Evolutionary conservation across 2,113 vertebrate genomes (phyloP).

Genomic region (Alouatta palliata): DNA sequence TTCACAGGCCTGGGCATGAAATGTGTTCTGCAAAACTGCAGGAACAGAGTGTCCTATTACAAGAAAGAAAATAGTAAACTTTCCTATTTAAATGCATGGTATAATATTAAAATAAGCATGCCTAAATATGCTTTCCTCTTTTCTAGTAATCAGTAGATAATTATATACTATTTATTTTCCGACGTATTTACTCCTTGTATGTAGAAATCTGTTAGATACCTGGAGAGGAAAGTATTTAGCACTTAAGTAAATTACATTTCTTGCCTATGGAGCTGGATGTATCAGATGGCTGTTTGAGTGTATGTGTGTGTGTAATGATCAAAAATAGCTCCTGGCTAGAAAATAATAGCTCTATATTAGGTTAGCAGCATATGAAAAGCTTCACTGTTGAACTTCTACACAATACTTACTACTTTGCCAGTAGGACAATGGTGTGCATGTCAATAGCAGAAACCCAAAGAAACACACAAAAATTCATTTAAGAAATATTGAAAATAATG

Average conservation of each 20-base stretch:
- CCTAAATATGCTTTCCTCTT: background rate
- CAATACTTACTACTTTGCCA: background rate
- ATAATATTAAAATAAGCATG: background rate
- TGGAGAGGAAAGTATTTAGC: background rate
- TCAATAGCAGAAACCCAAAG: background rate
- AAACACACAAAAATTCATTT: background rate
- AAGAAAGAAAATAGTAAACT: slow-evolving; percentile 68
- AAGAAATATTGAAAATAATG: background rate
- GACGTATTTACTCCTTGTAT: background rate
- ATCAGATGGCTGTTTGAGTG: background rate
- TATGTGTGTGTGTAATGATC: background rate
- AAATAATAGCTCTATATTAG: background rate
- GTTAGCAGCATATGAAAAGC: background rate
- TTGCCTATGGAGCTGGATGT: background rate
- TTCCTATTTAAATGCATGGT: slow-evolving; percentile 22
- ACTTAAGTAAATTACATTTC: background rate
- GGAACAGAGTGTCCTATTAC: slow-evolving; percentile 93
- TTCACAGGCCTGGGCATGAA: slow-evolving; percentile 97
- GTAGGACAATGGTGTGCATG: background rate
- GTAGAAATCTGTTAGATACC: background rate
- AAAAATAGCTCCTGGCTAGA: background rate
- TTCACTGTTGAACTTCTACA: background rate
- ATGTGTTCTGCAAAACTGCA: slow-evolving; percentile 95
- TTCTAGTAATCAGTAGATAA: background rate
- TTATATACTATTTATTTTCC: background rate